phyloP scores from a whole-genome alignment of 2,113 vertebrate genomes.

The Gopherus evgoodei region DNA sequence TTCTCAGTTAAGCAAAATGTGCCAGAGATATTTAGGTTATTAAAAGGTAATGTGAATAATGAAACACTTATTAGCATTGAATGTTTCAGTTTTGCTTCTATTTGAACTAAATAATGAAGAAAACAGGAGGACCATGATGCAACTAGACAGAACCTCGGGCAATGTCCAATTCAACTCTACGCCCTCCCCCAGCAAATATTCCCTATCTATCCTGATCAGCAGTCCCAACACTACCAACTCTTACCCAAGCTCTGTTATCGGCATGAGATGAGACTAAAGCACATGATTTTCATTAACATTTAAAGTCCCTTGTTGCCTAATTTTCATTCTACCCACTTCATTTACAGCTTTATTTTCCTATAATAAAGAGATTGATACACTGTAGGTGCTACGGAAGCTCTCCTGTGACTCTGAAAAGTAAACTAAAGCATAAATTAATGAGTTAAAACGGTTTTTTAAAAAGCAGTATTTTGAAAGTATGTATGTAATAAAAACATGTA shows the following conservation, averaged over 20 bases:
- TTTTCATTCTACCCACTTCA: not conserved
- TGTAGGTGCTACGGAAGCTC: accelerated
- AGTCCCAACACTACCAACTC: not conserved
- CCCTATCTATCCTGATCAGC: not conserved
- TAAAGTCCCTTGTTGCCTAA: not conserved
- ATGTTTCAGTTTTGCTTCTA: not conserved
- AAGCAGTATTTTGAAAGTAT: accelerated
- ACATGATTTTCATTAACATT: accelerated
- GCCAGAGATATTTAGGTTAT: not conserved
- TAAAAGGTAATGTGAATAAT: not conserved
- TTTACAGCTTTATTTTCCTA: not conserved
- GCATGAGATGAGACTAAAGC: accelerated
- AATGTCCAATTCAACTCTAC: not conserved
- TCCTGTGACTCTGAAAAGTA: not conserved
- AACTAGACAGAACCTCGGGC: not conserved
- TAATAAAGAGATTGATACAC: not conserved
- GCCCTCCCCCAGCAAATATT: not conserved
- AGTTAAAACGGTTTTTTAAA: not conserved
- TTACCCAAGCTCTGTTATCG: not conserved
- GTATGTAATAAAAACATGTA: accelerated
- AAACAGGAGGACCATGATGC: not conserved
- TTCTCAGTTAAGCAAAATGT: not conserved
- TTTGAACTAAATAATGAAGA: not conserved
- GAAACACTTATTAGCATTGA: not conserved
- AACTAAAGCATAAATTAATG: accelerated